Evolutionary conservation across 2,797 vertebrate species (phyloP).

Genomic region (Cirrhinus molitorella): DNA sequence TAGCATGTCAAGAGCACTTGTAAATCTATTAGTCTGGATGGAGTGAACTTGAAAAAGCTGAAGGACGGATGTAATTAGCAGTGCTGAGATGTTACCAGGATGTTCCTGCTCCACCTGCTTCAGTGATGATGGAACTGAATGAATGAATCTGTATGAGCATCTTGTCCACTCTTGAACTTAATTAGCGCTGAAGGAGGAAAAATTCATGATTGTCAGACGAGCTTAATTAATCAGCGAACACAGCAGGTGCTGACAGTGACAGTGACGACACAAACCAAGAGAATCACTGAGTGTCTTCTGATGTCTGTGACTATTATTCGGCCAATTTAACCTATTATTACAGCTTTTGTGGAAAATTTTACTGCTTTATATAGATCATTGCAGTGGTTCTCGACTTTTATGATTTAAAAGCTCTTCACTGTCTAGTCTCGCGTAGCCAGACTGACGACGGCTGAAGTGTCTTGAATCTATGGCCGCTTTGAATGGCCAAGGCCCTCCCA

Average conservation of each 20-base stretch:
- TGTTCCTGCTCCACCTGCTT: background rate
- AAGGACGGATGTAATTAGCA: background rate
- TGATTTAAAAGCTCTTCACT: background rate
- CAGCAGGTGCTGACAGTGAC: background rate
- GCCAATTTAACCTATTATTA: background rate
- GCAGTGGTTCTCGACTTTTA: background rate
- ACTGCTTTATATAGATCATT: background rate
- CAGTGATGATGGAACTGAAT: background rate
- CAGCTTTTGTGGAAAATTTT: background rate
- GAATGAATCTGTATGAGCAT: background rate
- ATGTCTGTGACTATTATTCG: background rate
- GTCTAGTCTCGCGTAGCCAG: too few relatives aligned
- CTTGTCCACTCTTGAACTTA: background rate
- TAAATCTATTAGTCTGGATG: background rate
- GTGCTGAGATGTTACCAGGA: background rate
- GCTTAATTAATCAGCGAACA: background rate
- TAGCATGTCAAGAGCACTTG: background rate
- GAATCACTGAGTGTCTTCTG: background rate
- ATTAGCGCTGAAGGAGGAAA: conserved; percentile 3
- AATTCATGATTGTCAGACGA: background rate
- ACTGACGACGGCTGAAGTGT: too few relatives aligned
- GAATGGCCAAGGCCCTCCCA: too few relatives aligned
- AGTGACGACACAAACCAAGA: background rate
- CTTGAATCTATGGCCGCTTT: too few relatives aligned
- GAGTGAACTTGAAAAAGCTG: background rate